Conservation (phyloP, 2,888 invertebrate genomes). For the Neuroscelio doddi region DNA sequence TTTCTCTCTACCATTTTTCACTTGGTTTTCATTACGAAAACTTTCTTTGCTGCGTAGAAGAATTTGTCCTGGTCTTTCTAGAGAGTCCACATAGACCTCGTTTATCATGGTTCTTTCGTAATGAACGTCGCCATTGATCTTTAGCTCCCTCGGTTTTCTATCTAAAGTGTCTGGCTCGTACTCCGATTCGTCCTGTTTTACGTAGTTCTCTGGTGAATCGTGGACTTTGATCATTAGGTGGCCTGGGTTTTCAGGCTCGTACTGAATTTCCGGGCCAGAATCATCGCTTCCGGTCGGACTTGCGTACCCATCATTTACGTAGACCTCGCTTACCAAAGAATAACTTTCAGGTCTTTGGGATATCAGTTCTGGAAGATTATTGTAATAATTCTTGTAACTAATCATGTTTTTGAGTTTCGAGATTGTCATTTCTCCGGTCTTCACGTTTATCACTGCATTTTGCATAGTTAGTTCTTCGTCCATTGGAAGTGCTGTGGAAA, state of each 20-base stretch:
- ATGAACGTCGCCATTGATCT: conserved; percentile 64
- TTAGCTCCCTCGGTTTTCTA: conserved; percentile 80
- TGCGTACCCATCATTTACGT: conserved; percentile 82
- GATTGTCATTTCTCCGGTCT: conserved; percentile 75
- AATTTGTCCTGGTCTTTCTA: conserved; percentile 76
- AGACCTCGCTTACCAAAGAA: conserved; percentile 84
- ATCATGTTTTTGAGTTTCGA: conserved; percentile 64
- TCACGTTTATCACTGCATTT: conserved; percentile 81
- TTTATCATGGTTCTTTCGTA: conserved; percentile 68
- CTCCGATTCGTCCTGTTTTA: conserved; percentile 83
- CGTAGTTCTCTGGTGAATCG: conserved; percentile 85
- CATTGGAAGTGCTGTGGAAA: conserved; percentile 83
- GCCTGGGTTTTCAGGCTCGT: conserved; percentile 80
- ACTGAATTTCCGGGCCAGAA: conserved; percentile 75
- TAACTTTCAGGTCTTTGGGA: conserved; percentile 75
- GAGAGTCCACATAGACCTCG: conserved; percentile 74
- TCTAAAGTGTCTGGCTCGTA: conserved; percentile 92
- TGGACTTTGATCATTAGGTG: conserved; percentile 89
- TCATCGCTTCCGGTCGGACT: conserved; percentile 73
- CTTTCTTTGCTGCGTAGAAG: conserved; percentile 81
- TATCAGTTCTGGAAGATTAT: conserved; percentile 73
- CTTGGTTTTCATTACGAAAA: conserved; percentile 75
- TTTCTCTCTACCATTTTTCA: conserved; percentile 65
- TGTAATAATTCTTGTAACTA: conserved; percentile 48
- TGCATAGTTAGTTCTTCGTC: conserved; percentile 87